Evolutionary conservation across 2,113 vertebrate genomes (phyloP).

Genomic region (Lichenostomus cassidix): DNA sequence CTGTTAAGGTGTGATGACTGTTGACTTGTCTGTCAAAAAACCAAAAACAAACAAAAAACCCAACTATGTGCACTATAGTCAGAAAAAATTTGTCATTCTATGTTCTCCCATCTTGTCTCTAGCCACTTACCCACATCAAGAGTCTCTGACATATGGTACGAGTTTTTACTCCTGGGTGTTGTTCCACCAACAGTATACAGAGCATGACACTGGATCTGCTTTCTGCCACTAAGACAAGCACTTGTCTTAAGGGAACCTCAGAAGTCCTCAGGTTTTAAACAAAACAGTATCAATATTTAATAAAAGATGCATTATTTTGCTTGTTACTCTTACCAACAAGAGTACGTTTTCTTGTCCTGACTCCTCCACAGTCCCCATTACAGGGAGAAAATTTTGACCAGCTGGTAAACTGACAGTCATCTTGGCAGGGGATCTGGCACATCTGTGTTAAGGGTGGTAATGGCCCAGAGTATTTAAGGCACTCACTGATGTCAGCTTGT

Average conservation of each 20-base stretch:
- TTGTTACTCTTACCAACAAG: slow-evolving; percentile 85
- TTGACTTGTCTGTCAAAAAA: background rate
- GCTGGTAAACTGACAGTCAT: slow-evolving; percentile 94
- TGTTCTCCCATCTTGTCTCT: background rate
- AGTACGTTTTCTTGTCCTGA: slow-evolving; percentile 89
- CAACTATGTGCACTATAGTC: background rate
- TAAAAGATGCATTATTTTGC: background rate
- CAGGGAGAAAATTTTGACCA: slow-evolving; percentile 98
- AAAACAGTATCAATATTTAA: background rate
- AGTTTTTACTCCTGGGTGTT: background rate
- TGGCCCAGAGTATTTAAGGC: slow-evolving; percentile 83
- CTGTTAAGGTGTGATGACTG: background rate
- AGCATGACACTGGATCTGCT: background rate
- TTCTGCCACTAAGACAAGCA: background rate
- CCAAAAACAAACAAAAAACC: no score
- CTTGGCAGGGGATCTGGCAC: slow-evolving; percentile 94
- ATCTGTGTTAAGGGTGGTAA: slow-evolving; percentile 88
- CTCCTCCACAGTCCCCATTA: slow-evolving; percentile 92
- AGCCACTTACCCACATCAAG: background rate
- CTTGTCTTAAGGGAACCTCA: background rate
- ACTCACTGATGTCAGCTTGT: slow-evolving; percentile 85
- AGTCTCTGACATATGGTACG: background rate
- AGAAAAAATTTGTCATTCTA: background rate
- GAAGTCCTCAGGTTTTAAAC: background rate
- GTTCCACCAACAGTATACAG: background rate